phyloP scores from a whole-genome alignment of 2,113 vertebrate genomes.

The Pampusana beccarii region DNA sequence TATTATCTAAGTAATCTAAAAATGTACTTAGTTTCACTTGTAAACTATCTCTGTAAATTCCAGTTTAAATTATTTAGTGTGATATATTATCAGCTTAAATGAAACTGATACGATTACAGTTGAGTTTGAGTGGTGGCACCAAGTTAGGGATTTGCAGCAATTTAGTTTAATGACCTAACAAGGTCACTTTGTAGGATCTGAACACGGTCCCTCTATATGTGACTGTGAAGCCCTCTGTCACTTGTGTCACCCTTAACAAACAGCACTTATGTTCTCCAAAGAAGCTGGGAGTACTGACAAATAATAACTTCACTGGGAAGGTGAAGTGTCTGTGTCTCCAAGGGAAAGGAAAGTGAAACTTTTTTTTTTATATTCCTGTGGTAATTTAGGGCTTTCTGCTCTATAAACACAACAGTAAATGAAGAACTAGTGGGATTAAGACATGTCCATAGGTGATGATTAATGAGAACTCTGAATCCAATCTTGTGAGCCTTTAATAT shows the following conservation, averaged over 20 bases:
- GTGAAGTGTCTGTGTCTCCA: not conserved
- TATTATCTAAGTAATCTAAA: conserved; percentile 16
- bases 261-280: conserved; percentile 31
- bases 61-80: not conserved
- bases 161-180: conserved; percentile 21
- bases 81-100: conserved; percentile 37
- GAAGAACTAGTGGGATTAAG: conserved; percentile 28
- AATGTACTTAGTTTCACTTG: not conserved
- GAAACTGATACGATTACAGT: not conserved
- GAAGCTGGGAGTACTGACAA: not conserved
- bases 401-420: conserved; percentile 28
- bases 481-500: not conserved
- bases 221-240: conserved; percentile 38
- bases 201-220: not conserved
- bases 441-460: conserved; percentile 30
- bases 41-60: not conserved
- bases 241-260: not conserved
- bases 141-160: conserved; percentile 41
- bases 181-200: conserved; percentile 38
- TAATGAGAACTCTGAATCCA: conserved; percentile 24
- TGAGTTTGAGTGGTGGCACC: conserved; percentile 51
- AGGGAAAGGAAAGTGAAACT: conserved; percentile 31
- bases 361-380: not conserved
- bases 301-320: not conserved
- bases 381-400: conserved; percentile 1